Percentiles rank a stretch among this genome's conserved stretches.
Evolutionary conservation across 2,888 invertebrate species (phyloP).

Genomic region (Keiferia lycopersicella): DNA sequence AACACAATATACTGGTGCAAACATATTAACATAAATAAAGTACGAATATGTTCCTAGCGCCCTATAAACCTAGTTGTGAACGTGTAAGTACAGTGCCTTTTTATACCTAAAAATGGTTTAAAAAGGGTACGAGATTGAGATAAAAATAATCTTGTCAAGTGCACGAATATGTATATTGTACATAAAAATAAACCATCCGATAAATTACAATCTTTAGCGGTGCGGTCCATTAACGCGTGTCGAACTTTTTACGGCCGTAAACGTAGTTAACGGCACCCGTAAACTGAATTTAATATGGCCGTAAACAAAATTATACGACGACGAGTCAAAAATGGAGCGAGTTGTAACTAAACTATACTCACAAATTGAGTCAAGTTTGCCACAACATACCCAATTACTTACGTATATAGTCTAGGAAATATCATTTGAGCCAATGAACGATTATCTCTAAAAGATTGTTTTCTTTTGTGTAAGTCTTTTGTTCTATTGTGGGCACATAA

Average conservation of each 20-base stretch:
- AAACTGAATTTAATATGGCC: conserved; percentile 12
- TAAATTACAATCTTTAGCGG: conserved; percentile 11
- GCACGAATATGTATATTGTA: neutral
- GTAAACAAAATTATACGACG: conserved; percentile 17
- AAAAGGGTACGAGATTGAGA: neutral
- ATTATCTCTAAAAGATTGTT: no score
- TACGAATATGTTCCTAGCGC: no score
- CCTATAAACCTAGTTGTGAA: no score
- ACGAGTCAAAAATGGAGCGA: neutral
- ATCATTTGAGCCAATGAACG: no score
- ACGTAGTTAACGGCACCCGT: conserved; percentile 17
- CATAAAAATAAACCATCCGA: neutral
- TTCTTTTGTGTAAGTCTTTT: no score
- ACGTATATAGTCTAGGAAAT: no score
- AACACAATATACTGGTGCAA: no score
- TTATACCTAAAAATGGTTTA: neutral
- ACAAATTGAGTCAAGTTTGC: neutral
- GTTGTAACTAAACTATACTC: neutral
- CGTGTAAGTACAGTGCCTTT: no score
- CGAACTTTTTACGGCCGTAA: conserved; percentile 17
- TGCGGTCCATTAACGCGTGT: conserved; percentile 1
- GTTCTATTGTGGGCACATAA: no score
- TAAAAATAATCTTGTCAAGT: neutral
- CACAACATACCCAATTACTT: no score
- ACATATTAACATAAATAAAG: no score